Base-by-base conservation (phyloP, 2,888 invertebrate genomes). In the Laspeyria flexula region DNA sequence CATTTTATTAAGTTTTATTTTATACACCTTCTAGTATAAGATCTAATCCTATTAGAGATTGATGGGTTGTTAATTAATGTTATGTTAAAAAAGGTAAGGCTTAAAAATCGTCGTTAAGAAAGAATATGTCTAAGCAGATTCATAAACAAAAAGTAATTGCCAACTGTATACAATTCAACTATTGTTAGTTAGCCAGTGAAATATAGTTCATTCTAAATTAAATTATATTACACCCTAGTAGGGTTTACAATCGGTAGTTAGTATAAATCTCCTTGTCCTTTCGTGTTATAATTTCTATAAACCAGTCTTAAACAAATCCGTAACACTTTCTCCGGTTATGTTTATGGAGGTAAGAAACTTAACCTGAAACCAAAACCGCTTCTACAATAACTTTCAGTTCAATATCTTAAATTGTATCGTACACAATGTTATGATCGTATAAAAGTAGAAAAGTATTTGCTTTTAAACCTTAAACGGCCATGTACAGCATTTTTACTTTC, bases 401-500 rank as follows among this genome's bases (percentile, higher is more conserved):
- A 29, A 41, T 41, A 29, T 29, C 10, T 27, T 6, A 21, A 34
- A 12, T 16, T 18, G 1, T 13, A 27, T 16, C 9, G n/a, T n/a
- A 18, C 16, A n/a, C 3, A 18, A 6, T 34, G 7, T 33, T 33
- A 3, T 30, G 31, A 5, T 18, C 18, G 2, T 18, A 18, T 34
- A 18, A n/a, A 18, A 15, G 7, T 10, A 15, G 18, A 1, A 6
- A 9, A 37, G 11, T 37, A 21, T 34, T 16, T n/a, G 37, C 11
- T 1, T 21, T 30, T 30, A 18, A 30, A 40, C 16, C 34, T 34
- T 12, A 27, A 16, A n/a, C 9, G 23, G 25, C 27, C 25, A 7
- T 25, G 39, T 25, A 23, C 18, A 23, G 30, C 13, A 23, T 29
- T 16, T 25, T 25, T 30, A 67, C 49, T 68, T 64, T 65, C 45